These are phyloP conservation scores for Hepsetus odoe DNA, from an alignment of 2,113 vertebrate species.

Conservation along the genomic window DNA sequence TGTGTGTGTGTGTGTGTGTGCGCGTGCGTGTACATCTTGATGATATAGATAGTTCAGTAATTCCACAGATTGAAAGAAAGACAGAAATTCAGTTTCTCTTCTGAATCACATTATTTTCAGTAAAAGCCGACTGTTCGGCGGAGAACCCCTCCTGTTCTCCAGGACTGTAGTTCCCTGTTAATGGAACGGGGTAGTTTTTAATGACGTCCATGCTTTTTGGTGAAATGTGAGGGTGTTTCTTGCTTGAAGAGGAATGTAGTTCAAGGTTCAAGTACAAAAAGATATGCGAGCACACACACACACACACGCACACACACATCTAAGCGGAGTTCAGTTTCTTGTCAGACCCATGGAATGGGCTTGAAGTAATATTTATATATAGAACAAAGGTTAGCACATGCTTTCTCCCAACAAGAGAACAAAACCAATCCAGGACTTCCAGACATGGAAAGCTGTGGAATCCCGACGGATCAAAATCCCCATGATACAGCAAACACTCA, in stretches of 20 bases:
- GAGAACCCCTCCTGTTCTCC: conserved; percentile 1
- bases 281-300: conserved; percentile 27
- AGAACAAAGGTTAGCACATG: no score
- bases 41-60: conserved; percentile 56
- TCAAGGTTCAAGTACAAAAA: conserved; percentile 4
- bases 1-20: conserved; percentile 1
- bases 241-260: conserved; percentile 36
- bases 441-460: no score
- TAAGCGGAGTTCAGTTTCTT: conserved; percentile 53
- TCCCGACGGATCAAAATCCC: no score
- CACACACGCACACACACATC: conserved; percentile 26
- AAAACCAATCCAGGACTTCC: no score
- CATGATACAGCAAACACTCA: no score
- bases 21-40: conserved; percentile 34
- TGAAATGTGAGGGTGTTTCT: conserved; percentile 4
- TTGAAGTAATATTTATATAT: no score
- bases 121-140: background rate
- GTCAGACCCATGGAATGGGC: conserved; percentile 63
- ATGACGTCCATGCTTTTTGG: conserved; percentile 52
- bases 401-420: no score
- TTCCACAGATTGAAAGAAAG: conserved; percentile 60
- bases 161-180: conserved; percentile 10
- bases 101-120: background rate
- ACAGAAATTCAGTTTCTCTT: conserved; percentile 47
- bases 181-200: conserved; percentile 53